Evolutionary conservation across 2,888 invertebrate genomes (phyloP), one percentile per base, ranked within the genome.

Genomic region (Agrochola lota): DNA sequence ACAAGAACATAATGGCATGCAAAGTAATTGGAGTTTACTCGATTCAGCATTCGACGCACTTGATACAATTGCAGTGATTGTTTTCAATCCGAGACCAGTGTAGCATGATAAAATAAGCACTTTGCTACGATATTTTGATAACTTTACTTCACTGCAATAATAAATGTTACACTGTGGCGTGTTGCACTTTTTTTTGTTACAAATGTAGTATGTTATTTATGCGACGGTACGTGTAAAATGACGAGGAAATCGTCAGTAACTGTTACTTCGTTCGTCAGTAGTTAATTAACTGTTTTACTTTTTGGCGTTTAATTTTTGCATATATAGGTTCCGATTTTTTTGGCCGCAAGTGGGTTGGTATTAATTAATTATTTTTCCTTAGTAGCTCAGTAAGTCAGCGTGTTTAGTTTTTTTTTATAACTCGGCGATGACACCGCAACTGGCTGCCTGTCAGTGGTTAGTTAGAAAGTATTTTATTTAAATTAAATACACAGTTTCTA

Each of bases 321-420:
- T 87, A 80, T 69, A 69, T 68, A 63, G 67, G 87, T 87, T 88
- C 87, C 87, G 66, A 85, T 80, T 87, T 88, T 86, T 88, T 73
- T 70, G 52, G 26, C 52, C 62, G 9, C 59, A 74, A 69, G 76
- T 86, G 57, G 84, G 84, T 73, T 75, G 73, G 59, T 71, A 66
- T 79, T 84, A 80, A 84, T 84, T 86, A 69, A 78, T 86, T 78
- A 17, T 70, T 71, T 76, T 86, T 84, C 86, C 73, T 86, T 66
- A 74, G 73, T 86, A 68, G 84, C 86, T 84, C 84, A 84, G 84
- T 86, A 86, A 84, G 86, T 74, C 76, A 84, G 57, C 60, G 17
- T 63, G 75, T 64, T 64, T 72, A 0, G 6, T 46, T 62, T 84
- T 67, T 74, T 46, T 68, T 46, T 35, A 11, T 9, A 57, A 60